These are phyloP conservation scores for Etheostoma perlongum DNA, from an alignment of 2,797 vertebrate species.

Conservation along the genomic window DNA sequence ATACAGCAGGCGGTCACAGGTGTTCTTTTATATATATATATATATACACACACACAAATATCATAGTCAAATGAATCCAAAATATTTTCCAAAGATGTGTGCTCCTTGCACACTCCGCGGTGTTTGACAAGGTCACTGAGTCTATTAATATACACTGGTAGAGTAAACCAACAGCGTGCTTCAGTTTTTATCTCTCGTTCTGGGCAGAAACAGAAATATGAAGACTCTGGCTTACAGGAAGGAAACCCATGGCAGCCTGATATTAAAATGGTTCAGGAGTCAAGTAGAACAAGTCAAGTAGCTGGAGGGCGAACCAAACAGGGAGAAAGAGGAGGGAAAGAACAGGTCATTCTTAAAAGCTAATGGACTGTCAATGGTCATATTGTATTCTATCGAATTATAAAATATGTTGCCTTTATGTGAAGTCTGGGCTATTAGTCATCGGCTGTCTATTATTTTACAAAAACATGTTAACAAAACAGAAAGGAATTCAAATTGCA, in stretches of 20 bases:
- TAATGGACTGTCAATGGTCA: conserved; percentile 79
- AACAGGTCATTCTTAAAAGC: conserved; percentile 78
- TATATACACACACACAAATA: conserved; percentile 25
- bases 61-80: conserved; percentile 20
- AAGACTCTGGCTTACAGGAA: conserved; percentile 73
- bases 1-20: background rate
- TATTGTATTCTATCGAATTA: conserved; percentile 68
- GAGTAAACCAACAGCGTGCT: conserved; percentile 33
- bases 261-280: conserved; percentile 85
- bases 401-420: conserved; percentile 67
- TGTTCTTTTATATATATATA: background rate
- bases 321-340: conserved; percentile 62
- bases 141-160: conserved; percentile 53
- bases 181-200: conserved; percentile 58
- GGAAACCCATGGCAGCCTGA: conserved; percentile 76
- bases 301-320: conserved; percentile 77
- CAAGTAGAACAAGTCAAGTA: conserved; percentile 83
- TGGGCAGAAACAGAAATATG: conserved; percentile 70
- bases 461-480: background rate
- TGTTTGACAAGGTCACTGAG: conserved; percentile 62
- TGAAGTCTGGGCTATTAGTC: conserved; percentile 55
- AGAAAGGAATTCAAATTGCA: background rate
- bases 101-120: background rate
- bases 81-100: conserved; percentile 42
- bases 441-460: conserved; percentile 46